Evolutionary conservation across 2,888 invertebrate species (phyloP), one percentile per base, ranked within the genome.

Genomic region (Epinotia brunnichana): DNA sequence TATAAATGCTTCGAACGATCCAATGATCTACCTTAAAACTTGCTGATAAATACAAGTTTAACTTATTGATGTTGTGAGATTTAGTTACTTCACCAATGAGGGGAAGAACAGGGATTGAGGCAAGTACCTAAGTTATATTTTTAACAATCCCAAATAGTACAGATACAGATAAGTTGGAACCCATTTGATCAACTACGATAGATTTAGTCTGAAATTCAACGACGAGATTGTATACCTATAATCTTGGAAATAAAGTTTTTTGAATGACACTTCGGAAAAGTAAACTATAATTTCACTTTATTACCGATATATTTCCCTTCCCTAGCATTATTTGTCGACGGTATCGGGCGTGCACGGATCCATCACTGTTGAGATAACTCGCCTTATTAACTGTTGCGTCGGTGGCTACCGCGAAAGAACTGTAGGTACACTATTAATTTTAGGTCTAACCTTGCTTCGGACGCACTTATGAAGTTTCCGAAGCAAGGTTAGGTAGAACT

Each of bases 241-340:
- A 39, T 11, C 39, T 11, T 11, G 39, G 11, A 11, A 41, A 41
- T 13, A 13, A 41, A 41, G 9, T 5, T 13, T 11, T 41, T 13
- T 41, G 41, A 41, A 41, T 13, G 41, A 41, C 11, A 41, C 41
- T 41, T 13, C 41, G 11, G 11, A 41, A 41, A 41, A 41, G 41
- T 41, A 13, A 41, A 41, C 35, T 35, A 51, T 29, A n/a, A n/a
- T 44, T 21, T 9, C 13, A 35, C 24, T 68, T 17, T 74, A 80
- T n/a, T n/a, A n/a, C 82, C 82, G 81, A 81, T 77, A 76, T 10
- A 48, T 44, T 59, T 53, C 73, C 74, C 86, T 75, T 77, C 89
- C 77, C 88, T 85, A 82, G 44, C 76, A 82, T 85, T 86, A 90
- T 90, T 90, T 90, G 90, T 90, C 90, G 87, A 88, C 85, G 84